Evolutionary conservation across 1,140 invertebrate species (phyloP).

Genomic region (Zaprionus tsacasi): DNA sequence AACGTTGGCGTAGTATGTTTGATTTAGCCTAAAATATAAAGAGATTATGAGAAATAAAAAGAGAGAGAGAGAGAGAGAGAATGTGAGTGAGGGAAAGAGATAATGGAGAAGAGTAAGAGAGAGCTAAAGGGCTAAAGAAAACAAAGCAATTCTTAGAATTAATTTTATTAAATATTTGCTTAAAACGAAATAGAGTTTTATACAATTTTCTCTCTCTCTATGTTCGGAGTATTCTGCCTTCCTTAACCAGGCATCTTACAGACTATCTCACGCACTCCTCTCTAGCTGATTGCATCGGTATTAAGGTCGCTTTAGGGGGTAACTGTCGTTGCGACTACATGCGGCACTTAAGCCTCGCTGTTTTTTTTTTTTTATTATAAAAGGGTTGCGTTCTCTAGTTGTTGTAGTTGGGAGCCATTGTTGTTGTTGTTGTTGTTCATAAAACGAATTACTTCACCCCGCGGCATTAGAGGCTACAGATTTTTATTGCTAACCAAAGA

Average conservation of each 20-base stretch:
- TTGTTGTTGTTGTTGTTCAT: slow-evolving; percentile 26
- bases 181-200: neutral
- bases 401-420: neutral
- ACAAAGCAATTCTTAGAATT: neutral
- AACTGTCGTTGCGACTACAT: slow-evolving; percentile 64
- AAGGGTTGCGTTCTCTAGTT: slow-evolving; percentile 57
- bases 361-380: slow-evolving; percentile 60
- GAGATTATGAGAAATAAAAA: too few relatives aligned
- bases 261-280: slow-evolving; percentile 43
- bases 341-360: slow-evolving; percentile 66
- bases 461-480: slow-evolving; percentile 60
- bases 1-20: too few relatives aligned
- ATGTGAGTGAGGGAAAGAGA: neutral
- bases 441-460: slow-evolving; percentile 41
- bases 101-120: too few relatives aligned
- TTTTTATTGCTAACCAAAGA: slow-evolving; percentile 81
- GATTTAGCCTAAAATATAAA: too few relatives aligned
- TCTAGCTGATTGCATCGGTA: slow-evolving; percentile 25
- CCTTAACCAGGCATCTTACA: neutral
- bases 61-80: too few relatives aligned
- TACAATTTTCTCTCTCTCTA: neutral
- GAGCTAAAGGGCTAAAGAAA: too few relatives aligned
- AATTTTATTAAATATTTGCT: neutral
- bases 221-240: neutral
- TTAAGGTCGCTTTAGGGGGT: slow-evolving; percentile 41